A percentile compares a stretch with the other conserved stretches of the same genome.
phyloP scores from a whole-genome alignment of 2,797 vertebrate genomes.

The Oryzias dopingdopingensis region DNA sequence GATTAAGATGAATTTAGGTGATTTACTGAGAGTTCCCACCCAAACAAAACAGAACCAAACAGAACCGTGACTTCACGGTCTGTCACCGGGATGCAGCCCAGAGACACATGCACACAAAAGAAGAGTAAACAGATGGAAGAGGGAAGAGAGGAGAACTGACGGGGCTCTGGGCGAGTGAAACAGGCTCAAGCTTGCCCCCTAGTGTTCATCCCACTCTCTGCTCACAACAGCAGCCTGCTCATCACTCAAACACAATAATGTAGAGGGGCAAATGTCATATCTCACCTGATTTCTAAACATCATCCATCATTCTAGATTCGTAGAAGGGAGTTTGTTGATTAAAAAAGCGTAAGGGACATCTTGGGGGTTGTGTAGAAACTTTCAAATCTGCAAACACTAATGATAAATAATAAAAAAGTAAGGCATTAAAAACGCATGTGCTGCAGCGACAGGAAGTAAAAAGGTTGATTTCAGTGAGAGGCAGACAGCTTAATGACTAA shows the following conservation, averaged over 20 bases:
- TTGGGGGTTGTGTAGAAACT: no score
- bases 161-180: conserved; percentile 37
- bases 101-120: conserved; percentile 14
- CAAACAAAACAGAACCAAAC: conserved; percentile 12
- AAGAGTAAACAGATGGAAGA: conserved; percentile 22
- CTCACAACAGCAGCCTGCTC: conserved; percentile 12
- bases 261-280: no score
- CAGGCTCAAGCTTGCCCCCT: conserved; percentile 81
- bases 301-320: no score
- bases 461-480: conserved; percentile 18
- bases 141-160: conserved; percentile 25
- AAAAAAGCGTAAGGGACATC: no score
- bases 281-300: no score
- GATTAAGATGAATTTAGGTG: conserved; percentile 44
- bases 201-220: conserved; percentile 67
- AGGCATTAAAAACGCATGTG: conserved; percentile 35
- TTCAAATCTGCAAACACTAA: no score
- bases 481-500: conserved; percentile 38
- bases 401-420: conserved; percentile 21
- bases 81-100: conserved; percentile 8
- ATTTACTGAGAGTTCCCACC: conserved; percentile 25
- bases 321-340: no score
- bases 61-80: conserved; percentile 22
- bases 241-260: no score
- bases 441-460: not conserved